A percentile compares a stretch with the other conserved stretches of the same genome.
Evolutionary conservation across 2,113 vertebrate genomes (phyloP).

Genomic region (Xiphias gladius): DNA sequence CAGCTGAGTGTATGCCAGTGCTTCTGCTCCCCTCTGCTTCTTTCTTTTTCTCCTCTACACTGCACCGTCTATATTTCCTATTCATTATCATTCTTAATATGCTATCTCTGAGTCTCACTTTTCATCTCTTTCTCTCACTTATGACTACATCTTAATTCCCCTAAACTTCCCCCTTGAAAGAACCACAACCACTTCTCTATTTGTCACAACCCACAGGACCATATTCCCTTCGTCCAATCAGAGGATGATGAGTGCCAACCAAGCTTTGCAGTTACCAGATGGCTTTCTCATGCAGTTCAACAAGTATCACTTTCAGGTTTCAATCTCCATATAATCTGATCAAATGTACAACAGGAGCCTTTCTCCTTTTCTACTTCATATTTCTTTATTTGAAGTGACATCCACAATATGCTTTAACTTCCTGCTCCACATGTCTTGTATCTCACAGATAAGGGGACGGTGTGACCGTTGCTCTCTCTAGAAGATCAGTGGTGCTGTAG

Average conservation of each 20-base stretch:
- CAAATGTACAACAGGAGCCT: background rate
- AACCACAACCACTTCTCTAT: conserved; percentile 36
- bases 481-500: conserved; percentile 8
- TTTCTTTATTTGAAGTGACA: conserved; percentile 15
- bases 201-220: conserved; percentile 23
- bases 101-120: background rate
- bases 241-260: conserved; percentile 15
- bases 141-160: conserved; percentile 28
- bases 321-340: conserved; percentile 10
- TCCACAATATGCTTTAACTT: conserved; percentile 15
- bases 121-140: conserved; percentile 13
- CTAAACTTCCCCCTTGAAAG: background rate
- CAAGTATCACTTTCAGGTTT: conserved; percentile 5
- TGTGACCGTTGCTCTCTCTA: conserved; percentile 13
- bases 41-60: conserved; percentile 21
- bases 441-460: conserved; percentile 34
- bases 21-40: conserved; percentile 24
- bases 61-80: conserved; percentile 12
- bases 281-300: conserved; percentile 40
- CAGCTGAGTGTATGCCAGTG: conserved; percentile 49
- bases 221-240: conserved; percentile 23
- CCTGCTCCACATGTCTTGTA: background rate
- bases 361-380: conserved; percentile 12
- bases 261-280: conserved; percentile 39
- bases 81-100: conserved; percentile 17